Base-by-base conservation (phyloP, 2,888 invertebrate species). In the Chesias legatella region DNA sequence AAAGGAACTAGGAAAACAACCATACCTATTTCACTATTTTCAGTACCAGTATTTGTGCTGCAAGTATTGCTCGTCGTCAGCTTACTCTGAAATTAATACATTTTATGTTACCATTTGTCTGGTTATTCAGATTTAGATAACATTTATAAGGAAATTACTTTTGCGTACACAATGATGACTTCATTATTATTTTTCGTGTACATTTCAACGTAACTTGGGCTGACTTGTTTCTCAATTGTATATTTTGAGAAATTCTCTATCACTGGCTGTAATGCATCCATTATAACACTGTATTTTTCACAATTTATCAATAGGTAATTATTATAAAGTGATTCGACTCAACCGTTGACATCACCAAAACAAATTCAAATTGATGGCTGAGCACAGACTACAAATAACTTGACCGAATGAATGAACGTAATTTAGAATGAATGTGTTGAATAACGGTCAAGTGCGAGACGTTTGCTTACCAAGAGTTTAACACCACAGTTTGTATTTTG, bases 201-300 rank as follows among this genome's bases (percentile, higher is more conserved):
- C 64, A 86, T 82, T 67, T 74, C 63, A 1, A 88, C 70, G 59
- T 86, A 88, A 53, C 72, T 85, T 1, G 86, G 81, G 43, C 71
- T 67, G 37, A 55, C 53, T 60, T 79, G 79, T 63, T 74, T 81
- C 32, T 80, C 73, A 33, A 84, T 55, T 28, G 48, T 46, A 44
- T 64, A 67, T 50, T 81, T 78, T 1, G 80, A 57, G 57, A 67
- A 80, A 36, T 31, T 63, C 31, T 79, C 67, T 48, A 60, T n/a
- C 10, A 86, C 51, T 51, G 65, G 60, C 50, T 74, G 61, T 10
- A 80, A 40, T 41, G 68, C 59, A 40, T 73, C 72, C 81, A 83
- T 80, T 45, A 17, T 39, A 9, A 10, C 7, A 10, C 20, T 25
- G 10, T 9, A 6, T 34, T 7, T 6, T 20, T 25, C n/a, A 3